These are phyloP conservation scores for Troides aeacus DNA, from an alignment of 2,888 invertebrate species.

Conservation along the genomic window DNA sequence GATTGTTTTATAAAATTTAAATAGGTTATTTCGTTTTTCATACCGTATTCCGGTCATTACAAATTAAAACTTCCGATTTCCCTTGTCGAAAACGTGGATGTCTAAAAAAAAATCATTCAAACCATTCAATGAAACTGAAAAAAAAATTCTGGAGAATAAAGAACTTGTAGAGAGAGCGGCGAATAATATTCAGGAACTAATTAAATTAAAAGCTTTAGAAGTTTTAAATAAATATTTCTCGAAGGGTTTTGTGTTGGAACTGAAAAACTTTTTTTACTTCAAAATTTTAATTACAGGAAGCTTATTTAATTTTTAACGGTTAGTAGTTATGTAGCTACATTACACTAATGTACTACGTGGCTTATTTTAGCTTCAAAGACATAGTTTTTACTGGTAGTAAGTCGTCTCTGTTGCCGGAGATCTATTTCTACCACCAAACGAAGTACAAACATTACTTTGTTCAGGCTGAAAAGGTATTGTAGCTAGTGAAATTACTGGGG, in stretches of 20 bases:
- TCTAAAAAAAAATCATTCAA: not conserved
- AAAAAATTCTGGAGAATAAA: not conserved
- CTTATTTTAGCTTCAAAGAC: too few relatives aligned
- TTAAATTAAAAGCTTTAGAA: not conserved
- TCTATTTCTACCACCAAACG: too few relatives aligned
- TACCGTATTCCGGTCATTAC: not conserved
- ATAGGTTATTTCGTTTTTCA: not conserved
- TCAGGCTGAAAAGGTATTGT: too few relatives aligned
- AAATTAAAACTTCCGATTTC: not conserved
- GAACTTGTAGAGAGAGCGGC: not conserved
- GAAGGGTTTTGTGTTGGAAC: not conserved
- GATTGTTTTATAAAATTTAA: constrained; percentile 6
- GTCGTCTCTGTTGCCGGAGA: too few relatives aligned
- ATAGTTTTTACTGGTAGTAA: too few relatives aligned
- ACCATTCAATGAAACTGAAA: not conserved
- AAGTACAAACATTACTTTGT: too few relatives aligned
- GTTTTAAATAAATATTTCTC: not conserved
- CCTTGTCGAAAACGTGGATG: not conserved
- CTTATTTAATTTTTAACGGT: too few relatives aligned
- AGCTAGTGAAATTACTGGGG: too few relatives aligned
- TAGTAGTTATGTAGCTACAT: too few relatives aligned
- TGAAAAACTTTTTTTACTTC: not conserved
- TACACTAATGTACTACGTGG: too few relatives aligned
- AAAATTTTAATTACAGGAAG: too few relatives aligned
- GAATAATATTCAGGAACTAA: not conserved